Conservation (phyloP, 2,888 invertebrate genomes). For the Microchrysa polita region DNA sequence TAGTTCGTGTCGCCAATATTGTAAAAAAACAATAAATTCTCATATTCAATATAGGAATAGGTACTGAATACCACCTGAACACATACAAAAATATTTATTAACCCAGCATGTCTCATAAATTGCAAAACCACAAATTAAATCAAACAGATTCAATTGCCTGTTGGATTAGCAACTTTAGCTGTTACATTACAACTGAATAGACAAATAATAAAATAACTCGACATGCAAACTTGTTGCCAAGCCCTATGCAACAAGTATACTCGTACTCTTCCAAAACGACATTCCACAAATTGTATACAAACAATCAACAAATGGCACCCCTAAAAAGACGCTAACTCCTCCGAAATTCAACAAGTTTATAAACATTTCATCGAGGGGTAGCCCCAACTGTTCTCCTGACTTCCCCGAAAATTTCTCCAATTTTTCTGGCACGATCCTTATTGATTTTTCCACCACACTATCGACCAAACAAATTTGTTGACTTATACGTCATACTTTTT, state of each 20-base stretch:
- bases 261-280: neutral
- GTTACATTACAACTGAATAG: too few species aligned
- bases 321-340: neutral
- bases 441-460: conserved; percentile 23
- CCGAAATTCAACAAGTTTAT: conserved; percentile 26
- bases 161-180: too few species aligned
- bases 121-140: too few species aligned
- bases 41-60: too few species aligned
- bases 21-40: too few species aligned
- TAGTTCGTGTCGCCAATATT: too few species aligned
- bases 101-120: too few species aligned
- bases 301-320: neutral
- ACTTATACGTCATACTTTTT: neutral
- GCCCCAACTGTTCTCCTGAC: neutral
- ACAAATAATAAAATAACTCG: too few species aligned
- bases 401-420: neutral
- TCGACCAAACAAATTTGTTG: conserved; percentile 34
- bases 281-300: neutral
- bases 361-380: conserved; percentile 1
- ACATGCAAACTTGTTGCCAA: conserved; percentile 30
- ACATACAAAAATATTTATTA: too few species aligned
- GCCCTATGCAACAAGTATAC: conserved; percentile 8
- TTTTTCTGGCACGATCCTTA: conserved; percentile 1
- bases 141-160: too few species aligned
- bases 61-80: too few species aligned